Conservation (phyloP, 2,113 vertebrate genomes). For the Apaloderma vittatum region DNA sequence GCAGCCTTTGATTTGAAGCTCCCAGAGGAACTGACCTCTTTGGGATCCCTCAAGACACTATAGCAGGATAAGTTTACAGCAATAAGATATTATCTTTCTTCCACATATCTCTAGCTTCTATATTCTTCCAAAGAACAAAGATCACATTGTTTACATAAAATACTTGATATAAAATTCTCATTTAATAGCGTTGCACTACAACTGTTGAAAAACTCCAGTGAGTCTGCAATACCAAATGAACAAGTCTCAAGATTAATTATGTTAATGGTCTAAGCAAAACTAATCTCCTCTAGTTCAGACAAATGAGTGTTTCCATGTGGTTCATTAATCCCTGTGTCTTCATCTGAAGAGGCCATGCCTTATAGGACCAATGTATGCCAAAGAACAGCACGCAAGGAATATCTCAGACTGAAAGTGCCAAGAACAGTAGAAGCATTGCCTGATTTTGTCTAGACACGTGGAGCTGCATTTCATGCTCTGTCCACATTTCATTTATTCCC, state of each 20-base stretch:
- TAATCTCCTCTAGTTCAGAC: slow-evolving; percentile 64
- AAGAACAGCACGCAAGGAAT: not conserved
- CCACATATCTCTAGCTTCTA: not conserved
- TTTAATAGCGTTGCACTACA: not conserved
- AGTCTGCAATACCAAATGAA: not conserved
- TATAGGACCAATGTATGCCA: not conserved
- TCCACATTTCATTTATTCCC: not conserved
- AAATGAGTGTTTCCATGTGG: slow-evolving; percentile 61
- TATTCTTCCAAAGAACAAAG: not conserved
- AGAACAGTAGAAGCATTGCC: not conserved
- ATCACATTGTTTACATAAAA: not conserved
- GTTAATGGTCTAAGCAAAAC: slow-evolving; percentile 52
- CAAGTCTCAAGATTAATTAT: slow-evolving; percentile 47
- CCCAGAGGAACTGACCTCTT: not conserved
- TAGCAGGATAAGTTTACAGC: not conserved
- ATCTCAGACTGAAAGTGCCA: not conserved
- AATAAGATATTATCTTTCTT: not conserved
- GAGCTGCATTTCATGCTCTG: not conserved
- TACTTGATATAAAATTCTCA: not conserved
- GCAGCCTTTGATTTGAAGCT: not conserved
- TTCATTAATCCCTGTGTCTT: slow-evolving; percentile 68
- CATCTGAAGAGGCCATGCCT: slow-evolving; percentile 43
- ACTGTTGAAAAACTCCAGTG: not conserved
- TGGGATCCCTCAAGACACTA: not conserved
- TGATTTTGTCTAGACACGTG: not conserved